Conservation (phyloP, 2,888 invertebrate genomes). For the Eristalis intricaria region DNA sequence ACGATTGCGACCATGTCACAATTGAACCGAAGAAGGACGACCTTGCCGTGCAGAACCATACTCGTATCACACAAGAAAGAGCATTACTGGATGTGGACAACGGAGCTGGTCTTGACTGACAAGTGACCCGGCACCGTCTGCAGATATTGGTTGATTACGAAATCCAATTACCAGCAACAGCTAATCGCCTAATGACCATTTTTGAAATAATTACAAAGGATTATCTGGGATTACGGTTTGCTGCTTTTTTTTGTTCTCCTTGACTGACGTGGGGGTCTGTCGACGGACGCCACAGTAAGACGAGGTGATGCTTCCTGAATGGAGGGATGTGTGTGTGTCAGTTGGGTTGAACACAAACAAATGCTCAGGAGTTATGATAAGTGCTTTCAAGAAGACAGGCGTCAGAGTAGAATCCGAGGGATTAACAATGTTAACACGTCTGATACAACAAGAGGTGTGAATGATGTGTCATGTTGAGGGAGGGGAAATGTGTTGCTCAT, state of each 20-base stretch:
- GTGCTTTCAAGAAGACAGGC: neutral
- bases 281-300: too few species aligned
- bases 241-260: neutral
- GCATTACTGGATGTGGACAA: slow-evolving; percentile 27
- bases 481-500: neutral
- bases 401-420: neutral
- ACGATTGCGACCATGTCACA: neutral
- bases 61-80: slow-evolving; percentile 25
- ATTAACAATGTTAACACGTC: neutral
- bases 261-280: neutral
- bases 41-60: neutral
- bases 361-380: neutral
- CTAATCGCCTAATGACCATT: slow-evolving; percentile 80
- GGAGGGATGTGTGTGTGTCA: neutral
- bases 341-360: neutral
- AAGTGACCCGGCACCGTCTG: slow-evolving; percentile 11
- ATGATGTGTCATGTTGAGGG: neutral
- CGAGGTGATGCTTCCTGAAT: neutral
- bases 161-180: slow-evolving; percentile 71
- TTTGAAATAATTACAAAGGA: slow-evolving; percentile 79
- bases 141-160: slow-evolving; percentile 38
- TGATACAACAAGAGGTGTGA: neutral
- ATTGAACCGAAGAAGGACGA: neutral
- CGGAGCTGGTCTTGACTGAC: slow-evolving; percentile 50
- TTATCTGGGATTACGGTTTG: slow-evolving; percentile 74